Base-by-base conservation (phyloP, 2,113 vertebrate species). In the Phrynosoma blainvillii region DNA sequence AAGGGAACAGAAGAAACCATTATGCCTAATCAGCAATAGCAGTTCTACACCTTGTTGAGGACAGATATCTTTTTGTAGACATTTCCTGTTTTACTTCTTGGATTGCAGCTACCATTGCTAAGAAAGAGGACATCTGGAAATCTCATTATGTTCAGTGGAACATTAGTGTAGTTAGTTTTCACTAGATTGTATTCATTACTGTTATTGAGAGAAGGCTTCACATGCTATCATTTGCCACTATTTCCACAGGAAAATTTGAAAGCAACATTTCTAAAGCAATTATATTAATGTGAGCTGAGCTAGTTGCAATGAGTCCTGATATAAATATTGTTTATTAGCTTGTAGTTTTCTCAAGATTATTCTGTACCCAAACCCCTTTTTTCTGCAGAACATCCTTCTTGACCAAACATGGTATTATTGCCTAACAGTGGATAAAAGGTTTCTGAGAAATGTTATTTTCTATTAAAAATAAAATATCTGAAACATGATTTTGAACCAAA, bases 251-350 rank as follows among this genome's bases (percentile, higher is more conserved):
- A 75, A 84, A 75, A 74, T 75, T 56, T 40, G 71, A 84, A 75
- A 86, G 59, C 27, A 79, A 32, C 30, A 62, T 85, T 85, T n/a
- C 25, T 62, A 66, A 78, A 85, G 16, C 40, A 66, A 52, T 86
- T 79, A 62, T n/a, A 27, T 78, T 78, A 66, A 52, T 40, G 21
- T 79, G 84, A 68, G 0, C 8, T 84, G n/a, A 68, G 0, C 82
- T 91, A 27, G 25, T 80, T 88, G 32, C 32, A 88, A 10, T 68
- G 62, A 82, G 71, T 65, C 16, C 52, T 89, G 70, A 89, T 59
- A 79, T 52, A 23, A 86, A 52, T 87, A 30, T 83, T 80, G 1
- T 87, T 30, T n/a, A 0, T 27, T 84, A 9, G 2, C 77, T 87
- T 84, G 14, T 47, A 0, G 56, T 89, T 90, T 85, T 47, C 20